A percentile compares a stretch with the other conserved stretches of the same genome.
phyloP scores from a whole-genome alignment of 1,140 invertebrate genomes.

The Drosophila micromelanica region DNA sequence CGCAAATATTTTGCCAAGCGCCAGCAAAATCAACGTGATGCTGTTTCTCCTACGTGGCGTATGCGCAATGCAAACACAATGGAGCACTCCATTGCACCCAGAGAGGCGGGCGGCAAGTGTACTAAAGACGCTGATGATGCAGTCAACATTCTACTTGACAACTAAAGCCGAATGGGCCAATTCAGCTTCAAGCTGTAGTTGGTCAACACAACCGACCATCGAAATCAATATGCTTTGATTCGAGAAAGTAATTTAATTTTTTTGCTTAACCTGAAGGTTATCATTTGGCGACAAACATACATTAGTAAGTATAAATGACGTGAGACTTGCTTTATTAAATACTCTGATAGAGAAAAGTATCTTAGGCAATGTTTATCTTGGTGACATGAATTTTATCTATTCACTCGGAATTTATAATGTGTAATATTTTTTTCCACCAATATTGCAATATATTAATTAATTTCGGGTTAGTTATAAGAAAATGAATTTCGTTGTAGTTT shows the following conservation, averaged over 20 bases:
- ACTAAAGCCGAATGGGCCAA: conserved; percentile 22
- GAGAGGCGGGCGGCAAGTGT: conserved; percentile 9
- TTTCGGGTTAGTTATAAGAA: no score
- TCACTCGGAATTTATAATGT: no score
- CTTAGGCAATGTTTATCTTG: no score
- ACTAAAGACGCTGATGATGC: conserved; percentile 44
- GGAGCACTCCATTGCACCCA: not conserved
- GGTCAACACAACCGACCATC: not conserved
- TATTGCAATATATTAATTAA: no score
- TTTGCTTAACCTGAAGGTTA: not conserved
- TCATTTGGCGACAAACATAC: no score
- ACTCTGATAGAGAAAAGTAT: no score
- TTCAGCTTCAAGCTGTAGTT: conserved; percentile 8
- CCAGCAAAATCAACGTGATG: conserved; percentile 36
- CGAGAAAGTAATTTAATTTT: not conserved
- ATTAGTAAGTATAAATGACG: no score
- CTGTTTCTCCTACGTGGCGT: conserved; percentile 46
- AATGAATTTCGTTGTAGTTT: no score
- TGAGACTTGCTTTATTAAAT: no score
- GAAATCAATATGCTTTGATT: conserved; percentile 7
- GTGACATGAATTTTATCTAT: no score
- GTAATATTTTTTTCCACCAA: no score
- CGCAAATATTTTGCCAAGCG: conserved; percentile 53
- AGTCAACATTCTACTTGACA: conserved; percentile 25
- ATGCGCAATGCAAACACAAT: conserved; percentile 32